These are phyloP conservation scores for Drosophila nigritarsus DNA, from an alignment of 2,888 invertebrate species.

Conservation along the genomic window DNA sequence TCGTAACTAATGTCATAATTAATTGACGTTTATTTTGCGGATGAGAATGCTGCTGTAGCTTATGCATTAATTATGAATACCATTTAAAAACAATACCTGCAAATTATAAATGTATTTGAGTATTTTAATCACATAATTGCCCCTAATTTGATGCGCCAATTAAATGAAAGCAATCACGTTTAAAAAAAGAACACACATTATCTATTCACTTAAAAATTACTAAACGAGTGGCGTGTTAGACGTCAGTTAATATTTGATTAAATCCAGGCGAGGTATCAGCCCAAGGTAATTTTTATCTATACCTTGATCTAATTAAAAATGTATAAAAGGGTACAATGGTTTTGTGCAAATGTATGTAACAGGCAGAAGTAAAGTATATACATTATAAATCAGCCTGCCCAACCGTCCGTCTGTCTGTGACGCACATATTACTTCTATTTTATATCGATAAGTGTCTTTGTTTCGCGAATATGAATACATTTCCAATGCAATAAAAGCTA, in stretches of 20 bases:
- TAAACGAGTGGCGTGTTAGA: conserved; percentile 7
- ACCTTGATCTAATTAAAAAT: background rate
- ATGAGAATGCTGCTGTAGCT: conserved; percentile 26
- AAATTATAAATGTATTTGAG: conserved; percentile 25
- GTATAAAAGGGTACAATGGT: background rate
- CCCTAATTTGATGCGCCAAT: conserved; percentile 71
- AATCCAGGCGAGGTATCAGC: background rate
- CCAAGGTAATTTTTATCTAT: background rate
- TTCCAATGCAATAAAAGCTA: background rate
- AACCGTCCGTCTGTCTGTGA: background rate
- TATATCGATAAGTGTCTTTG: background rate
- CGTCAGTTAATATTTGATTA: conserved; percentile 25
- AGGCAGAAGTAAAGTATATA: background rate
- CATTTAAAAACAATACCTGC: conserved; percentile 35
- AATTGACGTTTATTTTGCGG: conserved; percentile 67
- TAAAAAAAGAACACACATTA: conserved; percentile 14
- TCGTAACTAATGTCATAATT: conserved; percentile 61
- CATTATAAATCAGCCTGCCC: background rate
- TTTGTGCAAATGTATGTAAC: background rate
- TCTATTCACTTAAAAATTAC: background rate
- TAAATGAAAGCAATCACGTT: conserved; percentile 40
- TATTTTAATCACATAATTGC: conserved; percentile 71
- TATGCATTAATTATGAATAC: conserved; percentile 47
- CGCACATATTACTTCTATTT: background rate
- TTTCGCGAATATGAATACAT: background rate